A percentile compares a stretch with the other conserved stretches of the same genome.
phyloP scores from a whole-genome alignment of 2,113 vertebrate species.

The Corydoras sp. region DNA sequence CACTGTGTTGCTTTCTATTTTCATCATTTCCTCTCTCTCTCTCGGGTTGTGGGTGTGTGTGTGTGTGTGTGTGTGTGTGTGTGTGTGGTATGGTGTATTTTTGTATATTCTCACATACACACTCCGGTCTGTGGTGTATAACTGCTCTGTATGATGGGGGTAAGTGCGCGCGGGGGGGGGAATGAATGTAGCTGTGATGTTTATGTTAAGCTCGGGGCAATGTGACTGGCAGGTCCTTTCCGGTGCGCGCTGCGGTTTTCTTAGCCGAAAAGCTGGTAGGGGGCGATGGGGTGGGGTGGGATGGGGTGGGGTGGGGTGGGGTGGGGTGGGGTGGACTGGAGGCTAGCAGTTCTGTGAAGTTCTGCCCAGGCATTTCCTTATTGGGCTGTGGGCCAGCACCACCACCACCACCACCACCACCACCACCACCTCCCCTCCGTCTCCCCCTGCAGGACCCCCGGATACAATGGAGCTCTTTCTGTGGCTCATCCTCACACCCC shows the following conservation, averaged over 20 bases:
- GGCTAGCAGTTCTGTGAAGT: constrained; percentile 29
- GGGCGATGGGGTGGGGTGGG: not conserved
- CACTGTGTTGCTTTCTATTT: no score
- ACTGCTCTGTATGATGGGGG: constrained; percentile 1
- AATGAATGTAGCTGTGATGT: constrained; percentile 28
- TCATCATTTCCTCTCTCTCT: no score
- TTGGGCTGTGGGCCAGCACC: constrained; percentile 26
- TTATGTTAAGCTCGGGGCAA: constrained; percentile 8
- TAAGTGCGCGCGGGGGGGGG: constrained; percentile 25
- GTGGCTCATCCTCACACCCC: constrained; percentile 31
- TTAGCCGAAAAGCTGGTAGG: constrained; percentile 10
- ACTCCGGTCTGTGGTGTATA: not conserved
- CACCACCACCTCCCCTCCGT: not conserved
- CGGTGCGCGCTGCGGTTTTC: constrained; percentile 28
- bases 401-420: no score
- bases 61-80: no score
- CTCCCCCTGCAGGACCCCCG: constrained; percentile 4
- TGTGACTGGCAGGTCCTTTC: constrained; percentile 36
- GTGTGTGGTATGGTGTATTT: no score
- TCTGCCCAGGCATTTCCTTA: constrained; percentile 40
- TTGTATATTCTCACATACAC: not conserved
- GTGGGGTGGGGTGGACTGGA: not conserved
- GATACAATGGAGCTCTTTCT: constrained; percentile 42
- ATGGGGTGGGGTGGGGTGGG: not conserved
- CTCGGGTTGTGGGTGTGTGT: no score